A percentile compares a stretch with the other conserved stretches of the same genome.
These are phyloP conservation scores for Anorthoa munda DNA, from an alignment of 2,888 invertebrate species.

Conservation along the genomic window DNA sequence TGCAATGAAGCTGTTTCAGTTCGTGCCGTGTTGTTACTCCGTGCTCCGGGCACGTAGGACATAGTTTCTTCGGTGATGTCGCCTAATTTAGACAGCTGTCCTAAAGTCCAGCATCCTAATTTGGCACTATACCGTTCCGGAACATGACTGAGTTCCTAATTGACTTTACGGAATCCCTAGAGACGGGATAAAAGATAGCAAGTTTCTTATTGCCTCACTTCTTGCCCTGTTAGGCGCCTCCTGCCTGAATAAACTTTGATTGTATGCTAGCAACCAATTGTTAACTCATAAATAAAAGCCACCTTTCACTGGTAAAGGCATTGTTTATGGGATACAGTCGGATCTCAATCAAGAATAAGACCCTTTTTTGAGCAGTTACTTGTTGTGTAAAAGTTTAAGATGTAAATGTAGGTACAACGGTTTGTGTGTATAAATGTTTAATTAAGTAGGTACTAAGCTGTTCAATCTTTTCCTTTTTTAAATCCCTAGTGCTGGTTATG, in stretches of 20 bases:
- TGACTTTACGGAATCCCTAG: slow-evolving; percentile 46
- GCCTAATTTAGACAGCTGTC: slow-evolving; percentile 63
- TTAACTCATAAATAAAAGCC: slow-evolving; percentile 48
- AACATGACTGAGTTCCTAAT: slow-evolving; percentile 57
- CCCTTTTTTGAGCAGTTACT: slow-evolving; percentile 32
- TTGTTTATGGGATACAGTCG: slow-evolving; percentile 47
- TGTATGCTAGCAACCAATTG: slow-evolving; percentile 44
- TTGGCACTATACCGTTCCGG: slow-evolving; percentile 37
- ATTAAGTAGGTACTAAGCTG: slow-evolving; percentile 16
- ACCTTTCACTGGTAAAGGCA: slow-evolving; percentile 31
- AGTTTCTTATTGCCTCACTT: slow-evolving; percentile 41
- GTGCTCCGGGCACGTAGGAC: slow-evolving; percentile 50
- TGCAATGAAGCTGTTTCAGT: slow-evolving; percentile 57
- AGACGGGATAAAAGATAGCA: slow-evolving; percentile 43
- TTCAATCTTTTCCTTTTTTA: slow-evolving; percentile 11
- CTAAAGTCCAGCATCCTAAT: slow-evolving; percentile 55
- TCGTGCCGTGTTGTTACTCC: slow-evolving; percentile 38
- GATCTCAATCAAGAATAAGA: slow-evolving; percentile 44
- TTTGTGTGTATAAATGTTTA: not conserved
- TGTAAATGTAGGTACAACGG: not conserved
- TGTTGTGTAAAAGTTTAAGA: slow-evolving; percentile 11
- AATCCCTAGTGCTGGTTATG: slow-evolving; percentile 12
- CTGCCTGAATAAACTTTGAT: slow-evolving; percentile 54
- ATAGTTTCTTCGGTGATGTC: slow-evolving; percentile 46
- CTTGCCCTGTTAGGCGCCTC: slow-evolving; percentile 22